phyloP scores from a whole-genome alignment of 2,113 vertebrate genomes.

The Herpetotheres cachinnans region DNA sequence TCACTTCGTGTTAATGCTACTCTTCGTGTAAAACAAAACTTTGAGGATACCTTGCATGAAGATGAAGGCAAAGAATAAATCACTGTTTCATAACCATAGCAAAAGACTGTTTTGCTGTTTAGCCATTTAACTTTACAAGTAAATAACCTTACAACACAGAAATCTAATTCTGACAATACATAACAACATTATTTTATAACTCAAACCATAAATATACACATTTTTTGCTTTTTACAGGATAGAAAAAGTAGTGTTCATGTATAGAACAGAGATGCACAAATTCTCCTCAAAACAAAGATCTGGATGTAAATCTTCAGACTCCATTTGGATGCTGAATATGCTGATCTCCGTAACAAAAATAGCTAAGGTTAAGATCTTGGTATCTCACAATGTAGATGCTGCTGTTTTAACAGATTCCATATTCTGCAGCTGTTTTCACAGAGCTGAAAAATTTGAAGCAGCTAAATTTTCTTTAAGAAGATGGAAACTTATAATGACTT shows the following conservation, averaged over 20 bases:
- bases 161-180: background rate
- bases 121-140: background rate
- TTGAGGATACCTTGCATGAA: background rate
- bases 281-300: background rate
- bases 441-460: background rate
- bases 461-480: conserved; percentile 7
- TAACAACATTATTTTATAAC: background rate
- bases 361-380: background rate
- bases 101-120: background rate
- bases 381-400: background rate
- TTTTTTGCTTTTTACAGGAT: background rate
- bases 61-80: background rate
- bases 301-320: background rate
- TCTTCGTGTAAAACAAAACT: background rate
- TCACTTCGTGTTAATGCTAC: background rate
- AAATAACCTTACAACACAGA: background rate
- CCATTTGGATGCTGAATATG: background rate
- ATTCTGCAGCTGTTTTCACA: background rate
- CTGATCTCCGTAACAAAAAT: background rate
- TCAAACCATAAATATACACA: background rate
- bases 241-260: background rate
- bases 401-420: background rate
- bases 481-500: background rate
- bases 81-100: background rate
- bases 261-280: background rate